Conservation (phyloP, 2,113 vertebrate genomes). For the Spea bombifrons region DNA sequence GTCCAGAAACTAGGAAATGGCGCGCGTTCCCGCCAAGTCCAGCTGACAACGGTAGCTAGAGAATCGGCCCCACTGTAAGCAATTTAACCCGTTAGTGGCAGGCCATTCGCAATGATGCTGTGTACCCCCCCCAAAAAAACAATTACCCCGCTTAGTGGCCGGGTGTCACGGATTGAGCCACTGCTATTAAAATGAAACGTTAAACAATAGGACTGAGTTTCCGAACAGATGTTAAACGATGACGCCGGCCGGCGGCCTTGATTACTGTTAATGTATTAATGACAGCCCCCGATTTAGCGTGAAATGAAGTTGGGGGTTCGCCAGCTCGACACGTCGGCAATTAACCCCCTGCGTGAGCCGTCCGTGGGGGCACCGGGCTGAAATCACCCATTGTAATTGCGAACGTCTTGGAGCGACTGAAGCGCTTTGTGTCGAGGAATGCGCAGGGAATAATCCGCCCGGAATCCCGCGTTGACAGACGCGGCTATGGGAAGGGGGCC, state of each 20-base stretch:
- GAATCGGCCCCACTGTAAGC: too few relatives aligned
- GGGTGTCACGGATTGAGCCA: neutral
- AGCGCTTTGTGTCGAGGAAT: slow-evolving; percentile 72
- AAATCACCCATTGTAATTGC: slow-evolving; percentile 60
- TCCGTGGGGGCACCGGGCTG: slow-evolving; percentile 34
- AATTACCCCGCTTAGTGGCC: too few relatives aligned
- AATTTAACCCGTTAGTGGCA: too few relatives aligned
- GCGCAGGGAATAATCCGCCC: slow-evolving; percentile 67
- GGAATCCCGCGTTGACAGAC: slow-evolving; percentile 75
- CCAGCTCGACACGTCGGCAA: slow-evolving; percentile 12
- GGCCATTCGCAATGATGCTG: neutral
- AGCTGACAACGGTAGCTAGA: too few relatives aligned
- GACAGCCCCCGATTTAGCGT: slow-evolving; percentile 27
- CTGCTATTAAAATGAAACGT: neutral
- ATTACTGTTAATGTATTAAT: slow-evolving; percentile 38
- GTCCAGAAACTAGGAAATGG: too few relatives aligned
- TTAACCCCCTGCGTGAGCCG: slow-evolving; percentile 19
- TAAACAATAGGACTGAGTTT: neutral
- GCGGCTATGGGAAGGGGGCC: slow-evolving; percentile 66
- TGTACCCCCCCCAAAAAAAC: neutral
- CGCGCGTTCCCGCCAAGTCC: too few relatives aligned
- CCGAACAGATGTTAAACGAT: neutral
- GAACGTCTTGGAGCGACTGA: slow-evolving; percentile 61
- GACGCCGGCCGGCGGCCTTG: slow-evolving; percentile 3
- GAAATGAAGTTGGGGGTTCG: slow-evolving; percentile 28